Evolutionary conservation across 2,888 invertebrate species (phyloP).

Genomic region (Nowickia ferox): DNA sequence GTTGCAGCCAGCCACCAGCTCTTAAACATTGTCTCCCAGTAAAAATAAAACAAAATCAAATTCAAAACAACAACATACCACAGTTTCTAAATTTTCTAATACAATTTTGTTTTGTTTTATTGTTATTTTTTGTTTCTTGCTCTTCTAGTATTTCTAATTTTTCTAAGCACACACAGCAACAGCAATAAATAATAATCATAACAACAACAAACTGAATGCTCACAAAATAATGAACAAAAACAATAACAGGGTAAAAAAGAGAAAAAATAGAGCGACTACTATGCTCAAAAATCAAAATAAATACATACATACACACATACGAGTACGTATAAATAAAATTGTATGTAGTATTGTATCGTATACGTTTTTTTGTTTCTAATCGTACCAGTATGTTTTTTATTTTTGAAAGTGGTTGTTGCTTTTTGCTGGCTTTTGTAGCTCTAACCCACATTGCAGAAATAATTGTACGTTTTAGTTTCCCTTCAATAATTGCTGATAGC

Average conservation of each 20-base stretch:
- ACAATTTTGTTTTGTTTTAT: constrained; percentile 39
- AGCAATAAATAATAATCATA: neutral
- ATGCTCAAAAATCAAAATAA: constrained; percentile 8
- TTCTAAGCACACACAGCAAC: constrained; percentile 59
- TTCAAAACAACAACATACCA: constrained; percentile 70
- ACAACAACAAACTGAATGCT: constrained; percentile 40
- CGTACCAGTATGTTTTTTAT: constrained; percentile 1
- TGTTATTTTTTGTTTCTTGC: constrained; percentile 28
- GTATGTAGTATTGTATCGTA: neutral
- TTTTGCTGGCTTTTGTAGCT: constrained; percentile 45
- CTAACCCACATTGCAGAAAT: constrained; percentile 62
- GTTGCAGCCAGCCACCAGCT: constrained; percentile 58
- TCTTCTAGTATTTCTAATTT: constrained; percentile 63
- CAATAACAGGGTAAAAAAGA: neutral
- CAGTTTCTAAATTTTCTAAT: constrained; percentile 66
- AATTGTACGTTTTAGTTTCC: constrained; percentile 8
- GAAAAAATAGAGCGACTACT: neutral
- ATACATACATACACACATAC: constrained; percentile 5
- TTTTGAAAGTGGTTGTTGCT: constrained; percentile 26
- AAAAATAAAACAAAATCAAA: constrained; percentile 72
- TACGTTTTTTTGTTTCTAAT: neutral
- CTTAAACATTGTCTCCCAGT: constrained; percentile 64
- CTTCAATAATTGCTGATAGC: constrained; percentile 42
- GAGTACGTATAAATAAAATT: neutral
- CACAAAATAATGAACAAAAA: neutral